These are phyloP conservation scores for Benthosema pterotum DNA, from an alignment of 2,797 vertebrate genomes.

Conservation along the genomic window DNA sequence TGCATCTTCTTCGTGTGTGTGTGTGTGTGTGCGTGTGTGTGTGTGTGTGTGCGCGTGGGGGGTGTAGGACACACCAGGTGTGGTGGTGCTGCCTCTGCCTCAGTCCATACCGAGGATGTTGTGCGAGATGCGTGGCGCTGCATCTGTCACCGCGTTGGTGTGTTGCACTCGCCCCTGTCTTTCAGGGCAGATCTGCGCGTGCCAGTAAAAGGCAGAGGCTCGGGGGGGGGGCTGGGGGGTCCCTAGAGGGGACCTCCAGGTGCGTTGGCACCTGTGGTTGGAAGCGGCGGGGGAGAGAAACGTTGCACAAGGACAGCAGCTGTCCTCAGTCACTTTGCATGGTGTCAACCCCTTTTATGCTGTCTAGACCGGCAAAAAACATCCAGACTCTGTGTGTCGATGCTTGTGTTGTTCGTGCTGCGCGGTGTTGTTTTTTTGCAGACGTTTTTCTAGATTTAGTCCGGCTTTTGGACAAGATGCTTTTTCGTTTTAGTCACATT, in stretches of 20 bases:
- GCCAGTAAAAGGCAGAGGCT: constrained; percentile 74
- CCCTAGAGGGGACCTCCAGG: constrained; percentile 76
- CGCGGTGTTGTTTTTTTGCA: no score
- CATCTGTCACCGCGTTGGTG: constrained; percentile 70
- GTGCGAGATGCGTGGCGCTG: no score
- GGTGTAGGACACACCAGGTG: constrained; percentile 61
- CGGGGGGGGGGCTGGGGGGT: constrained; percentile 61
- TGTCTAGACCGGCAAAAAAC: constrained; percentile 15
- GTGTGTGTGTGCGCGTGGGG: background rate
- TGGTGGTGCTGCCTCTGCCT: constrained; percentile 19
- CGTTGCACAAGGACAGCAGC: constrained; percentile 72
- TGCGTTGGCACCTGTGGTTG: constrained; percentile 78
- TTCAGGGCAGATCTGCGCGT: constrained; percentile 68
- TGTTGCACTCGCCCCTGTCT: constrained; percentile 64
- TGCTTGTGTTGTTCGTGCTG: no score
- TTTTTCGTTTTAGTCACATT: no score
- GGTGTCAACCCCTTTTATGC: constrained; percentile 58
- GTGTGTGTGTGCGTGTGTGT: constrained; percentile 26
- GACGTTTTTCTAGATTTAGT: no score
- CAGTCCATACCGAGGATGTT: constrained; percentile 48
- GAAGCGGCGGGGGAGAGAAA: constrained; percentile 53
- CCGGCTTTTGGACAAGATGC: no score
- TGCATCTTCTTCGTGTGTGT: no score
- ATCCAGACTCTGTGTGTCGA: constrained; percentile 28
- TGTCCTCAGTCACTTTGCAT: constrained; percentile 67